These are phyloP conservation scores for Aphaenogaster floridana DNA, from an alignment of 1,140 invertebrate genomes.

Conservation along the genomic window DNA sequence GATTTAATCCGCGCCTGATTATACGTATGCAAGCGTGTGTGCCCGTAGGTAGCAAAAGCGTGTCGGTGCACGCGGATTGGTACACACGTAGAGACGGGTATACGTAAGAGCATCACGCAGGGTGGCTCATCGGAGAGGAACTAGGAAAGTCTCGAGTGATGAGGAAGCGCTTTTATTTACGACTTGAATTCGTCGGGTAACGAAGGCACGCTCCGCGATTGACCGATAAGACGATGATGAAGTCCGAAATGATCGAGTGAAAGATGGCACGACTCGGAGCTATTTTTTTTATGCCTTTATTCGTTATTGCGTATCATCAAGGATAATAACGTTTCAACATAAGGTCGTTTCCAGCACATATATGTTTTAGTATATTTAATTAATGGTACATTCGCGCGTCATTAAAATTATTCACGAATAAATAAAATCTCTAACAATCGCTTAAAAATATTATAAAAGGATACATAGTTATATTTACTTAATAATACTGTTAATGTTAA, in stretches of 20 bases:
- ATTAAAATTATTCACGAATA: not conserved
- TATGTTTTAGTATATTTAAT: not conserved
- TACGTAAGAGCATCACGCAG: slow-evolving; percentile 81
- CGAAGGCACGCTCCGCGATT: slow-evolving; percentile 68
- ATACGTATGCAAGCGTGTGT: not conserved
- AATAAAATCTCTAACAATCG: not conserved
- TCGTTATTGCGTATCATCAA: not conserved
- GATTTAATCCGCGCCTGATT: slow-evolving; percentile 52
- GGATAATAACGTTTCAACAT: not conserved
- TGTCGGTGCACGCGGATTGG: slow-evolving; percentile 53
- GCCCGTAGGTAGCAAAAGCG: slow-evolving; percentile 34
- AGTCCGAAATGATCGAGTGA: slow-evolving; percentile 56
- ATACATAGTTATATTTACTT: not conserved
- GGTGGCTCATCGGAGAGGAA: slow-evolving; percentile 83
- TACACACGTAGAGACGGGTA: slow-evolving; percentile 70
- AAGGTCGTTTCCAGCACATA: not conserved
- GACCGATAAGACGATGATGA: slow-evolving; percentile 68
- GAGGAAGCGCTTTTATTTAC: slow-evolving; percentile 72
- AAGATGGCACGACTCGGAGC: slow-evolving; percentile 11
- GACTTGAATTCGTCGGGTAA: slow-evolving; percentile 62
- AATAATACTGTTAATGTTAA: slow-evolving; percentile 4
- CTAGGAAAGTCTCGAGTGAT: slow-evolving; percentile 83
- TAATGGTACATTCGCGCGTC: not conserved
- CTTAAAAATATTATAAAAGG: not conserved
- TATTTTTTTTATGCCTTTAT: slow-evolving; percentile 34